Conservation (phyloP, 2,113 vertebrate genomes). For the Pitta sordida region DNA sequence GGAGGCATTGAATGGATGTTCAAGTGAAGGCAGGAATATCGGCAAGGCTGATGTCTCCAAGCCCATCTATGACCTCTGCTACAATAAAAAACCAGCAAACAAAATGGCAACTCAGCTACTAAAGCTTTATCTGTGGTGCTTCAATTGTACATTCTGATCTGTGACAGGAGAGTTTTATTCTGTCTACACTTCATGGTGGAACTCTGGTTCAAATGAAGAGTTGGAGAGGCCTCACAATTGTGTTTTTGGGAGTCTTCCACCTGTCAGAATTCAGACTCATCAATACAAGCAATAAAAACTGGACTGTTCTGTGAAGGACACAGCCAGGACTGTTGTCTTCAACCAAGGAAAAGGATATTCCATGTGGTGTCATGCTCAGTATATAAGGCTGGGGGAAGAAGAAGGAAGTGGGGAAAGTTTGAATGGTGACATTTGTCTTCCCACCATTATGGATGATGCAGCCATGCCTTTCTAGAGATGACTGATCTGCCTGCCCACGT, state of each 20-base stretch:
- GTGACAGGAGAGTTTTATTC: neutral
- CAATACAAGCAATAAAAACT: neutral
- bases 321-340: neutral
- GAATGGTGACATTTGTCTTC: accelerated
- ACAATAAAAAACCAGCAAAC: neutral
- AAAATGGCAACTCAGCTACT: neutral
- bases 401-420: neutral
- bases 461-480: neutral
- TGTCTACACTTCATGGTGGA: neutral
- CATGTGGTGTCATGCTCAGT: neutral
- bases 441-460: neutral
- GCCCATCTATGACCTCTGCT: neutral
- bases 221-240: neutral
- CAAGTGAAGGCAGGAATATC: neutral
- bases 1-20: neutral
- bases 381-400: neutral
- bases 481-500: neutral
- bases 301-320: neutral
- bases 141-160: neutral
- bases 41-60: neutral
- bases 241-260: neutral
- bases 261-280: neutral
- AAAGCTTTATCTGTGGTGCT: neutral
- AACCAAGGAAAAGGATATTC: neutral
- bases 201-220: neutral